Percentiles rank a stretch among this genome's conserved stretches.
phyloP scores from a whole-genome alignment of 2,797 vertebrate genomes.

The Aphelocoma californica region DNA sequence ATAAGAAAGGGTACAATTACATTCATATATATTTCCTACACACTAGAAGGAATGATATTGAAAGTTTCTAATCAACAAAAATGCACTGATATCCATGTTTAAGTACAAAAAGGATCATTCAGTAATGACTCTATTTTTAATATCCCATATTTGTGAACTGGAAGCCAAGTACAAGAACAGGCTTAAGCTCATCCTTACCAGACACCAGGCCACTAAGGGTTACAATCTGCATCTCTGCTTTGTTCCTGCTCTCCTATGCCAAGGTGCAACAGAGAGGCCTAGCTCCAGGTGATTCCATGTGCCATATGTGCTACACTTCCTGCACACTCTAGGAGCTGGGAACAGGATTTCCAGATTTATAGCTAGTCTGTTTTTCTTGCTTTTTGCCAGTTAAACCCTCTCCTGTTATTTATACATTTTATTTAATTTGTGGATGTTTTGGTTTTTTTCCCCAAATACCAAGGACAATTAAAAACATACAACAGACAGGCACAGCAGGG shows the following conservation, averaged over 20 bases:
- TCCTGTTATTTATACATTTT: constrained; percentile 58
- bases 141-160: neutral
- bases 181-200: neutral
- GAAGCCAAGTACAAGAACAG: neutral
- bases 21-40: neutral
- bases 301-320: constrained; percentile 19
- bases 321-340: neutral
- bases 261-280: constrained; percentile 39
- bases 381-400: constrained; percentile 55
- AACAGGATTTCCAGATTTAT: neutral
- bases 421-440: neutral
- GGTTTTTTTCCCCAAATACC: neutral
- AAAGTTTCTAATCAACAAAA: neutral
- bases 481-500: constrained; percentile 10
- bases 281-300: neutral
- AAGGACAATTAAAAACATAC: constrained; percentile 42
- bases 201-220: neutral
- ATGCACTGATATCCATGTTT: neutral
- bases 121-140: neutral
- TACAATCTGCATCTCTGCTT: constrained; percentile 26
- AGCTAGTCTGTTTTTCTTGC: constrained; percentile 3
- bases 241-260: neutral
- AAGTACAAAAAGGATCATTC: neutral
- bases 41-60: neutral
- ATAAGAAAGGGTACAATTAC: constrained; percentile 3